These are phyloP conservation scores for Lota lota DNA, from an alignment of 2,113 vertebrate genomes.

Conservation along the genomic window DNA sequence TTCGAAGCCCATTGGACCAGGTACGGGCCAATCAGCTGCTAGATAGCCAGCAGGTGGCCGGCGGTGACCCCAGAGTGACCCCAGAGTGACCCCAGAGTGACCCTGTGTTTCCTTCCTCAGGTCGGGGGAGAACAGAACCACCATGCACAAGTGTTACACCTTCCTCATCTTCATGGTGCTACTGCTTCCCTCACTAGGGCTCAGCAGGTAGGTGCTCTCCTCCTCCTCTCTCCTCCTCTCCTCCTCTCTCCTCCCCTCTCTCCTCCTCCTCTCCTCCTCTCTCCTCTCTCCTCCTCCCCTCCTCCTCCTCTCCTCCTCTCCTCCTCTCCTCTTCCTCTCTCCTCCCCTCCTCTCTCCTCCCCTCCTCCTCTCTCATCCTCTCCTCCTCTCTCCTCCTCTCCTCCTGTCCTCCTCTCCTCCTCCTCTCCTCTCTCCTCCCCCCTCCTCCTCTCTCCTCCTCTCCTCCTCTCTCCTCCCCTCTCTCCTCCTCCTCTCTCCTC, in stretches of 20 bases:
- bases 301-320: too few relatives aligned
- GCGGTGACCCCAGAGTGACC: not conserved
- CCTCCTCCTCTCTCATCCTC: not conserved
- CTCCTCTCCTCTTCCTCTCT: not conserved
- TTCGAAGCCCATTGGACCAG: conserved; percentile 96
- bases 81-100: not conserved
- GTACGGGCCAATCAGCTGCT: conserved; percentile 52
- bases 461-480: too few relatives aligned
- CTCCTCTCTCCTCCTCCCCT: too few relatives aligned
- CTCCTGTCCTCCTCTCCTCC: not conserved
- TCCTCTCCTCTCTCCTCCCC: too few relatives aligned
- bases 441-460: too few relatives aligned
- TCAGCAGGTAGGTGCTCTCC: conserved; percentile 83
- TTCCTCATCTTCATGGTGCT: conserved; percentile 99
- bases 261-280: not conserved
- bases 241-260: not conserved
- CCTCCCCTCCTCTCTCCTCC: not conserved
- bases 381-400: not conserved
- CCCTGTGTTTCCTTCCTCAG: conserved; percentile 60
- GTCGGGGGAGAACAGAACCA: conserved; percentile 95
- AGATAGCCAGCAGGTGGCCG: not conserved
- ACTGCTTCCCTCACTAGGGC: conserved; percentile 89
- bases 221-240: too few relatives aligned
- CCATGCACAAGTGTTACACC: conserved; percentile 98
- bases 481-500: too few relatives aligned